Percentiles rank a stretch among this genome's conserved stretches.
phyloP scores from a whole-genome alignment of 1,140 invertebrate genomes.

The Drosophila pachea region DNA sequence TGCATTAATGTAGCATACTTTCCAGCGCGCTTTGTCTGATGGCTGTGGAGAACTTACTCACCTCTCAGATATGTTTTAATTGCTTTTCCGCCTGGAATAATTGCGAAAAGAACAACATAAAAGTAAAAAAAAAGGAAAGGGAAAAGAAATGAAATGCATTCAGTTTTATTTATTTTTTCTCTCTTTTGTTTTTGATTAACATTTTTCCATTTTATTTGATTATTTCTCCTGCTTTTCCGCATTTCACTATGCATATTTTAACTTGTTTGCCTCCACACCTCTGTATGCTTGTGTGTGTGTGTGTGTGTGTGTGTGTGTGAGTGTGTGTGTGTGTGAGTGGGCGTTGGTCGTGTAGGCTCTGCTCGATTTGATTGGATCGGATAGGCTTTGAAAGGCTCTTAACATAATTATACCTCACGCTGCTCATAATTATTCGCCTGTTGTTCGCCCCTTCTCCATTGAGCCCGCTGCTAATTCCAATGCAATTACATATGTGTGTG shows the following conservation, averaged over 20 bases:
- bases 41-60: slow-evolving; percentile 10
- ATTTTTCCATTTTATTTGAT: slow-evolving; percentile 78
- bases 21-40: slow-evolving; percentile 2
- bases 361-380: slow-evolving; percentile 67
- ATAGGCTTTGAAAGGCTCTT: slow-evolving; percentile 71
- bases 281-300: slow-evolving; percentile 19
- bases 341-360: slow-evolving; percentile 25
- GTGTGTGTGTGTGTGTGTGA: slow-evolving; percentile 7
- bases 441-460: slow-evolving; percentile 26
- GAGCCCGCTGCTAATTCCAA: slow-evolving; percentile 50
- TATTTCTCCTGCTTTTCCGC: slow-evolving; percentile 66
- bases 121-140: slow-evolving; percentile 6
- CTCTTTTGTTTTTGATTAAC: slow-evolving; percentile 72
- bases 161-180: slow-evolving; percentile 31
- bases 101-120: neutral
- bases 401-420: slow-evolving; percentile 70
- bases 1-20: slow-evolving; percentile 15
- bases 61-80: slow-evolving; percentile 7
- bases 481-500: slow-evolving; percentile 47
- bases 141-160: neutral
- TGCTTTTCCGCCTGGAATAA: neutral
- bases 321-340: slow-evolving; percentile 9
- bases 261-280: slow-evolving; percentile 54
- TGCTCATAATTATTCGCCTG: slow-evolving; percentile 35
- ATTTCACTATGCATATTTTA: slow-evolving; percentile 71